These are phyloP conservation scores for Bovichtus variegatus DNA, from an alignment of 2,797 vertebrate species.

Conservation along the genomic window DNA sequence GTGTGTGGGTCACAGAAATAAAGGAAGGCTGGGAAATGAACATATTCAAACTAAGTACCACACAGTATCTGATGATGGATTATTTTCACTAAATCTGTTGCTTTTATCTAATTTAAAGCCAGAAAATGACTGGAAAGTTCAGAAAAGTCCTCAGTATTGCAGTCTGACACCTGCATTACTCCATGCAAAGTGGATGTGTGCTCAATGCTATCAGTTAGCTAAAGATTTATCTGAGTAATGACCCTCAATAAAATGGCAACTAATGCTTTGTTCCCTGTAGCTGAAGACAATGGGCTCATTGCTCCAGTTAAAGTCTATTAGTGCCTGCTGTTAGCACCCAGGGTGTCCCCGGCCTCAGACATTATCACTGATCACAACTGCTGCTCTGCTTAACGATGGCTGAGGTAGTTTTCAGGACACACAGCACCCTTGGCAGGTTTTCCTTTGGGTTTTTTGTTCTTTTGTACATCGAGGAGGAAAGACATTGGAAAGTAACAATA, in stretches of 20 bases:
- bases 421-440: background rate
- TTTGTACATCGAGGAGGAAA: background rate
- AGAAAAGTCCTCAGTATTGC: no score
- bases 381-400: constrained; percentile 7
- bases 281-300: constrained; percentile 43
- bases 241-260: constrained; percentile 38
- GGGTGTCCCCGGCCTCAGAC: constrained; percentile 1
- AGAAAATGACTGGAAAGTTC: background rate
- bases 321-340: constrained; percentile 33
- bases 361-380: constrained; percentile 2
- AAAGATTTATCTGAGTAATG: constrained; percentile 33
- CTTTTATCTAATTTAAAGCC: background rate
- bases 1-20: background rate
- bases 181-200: background rate
- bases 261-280: constrained; percentile 35
- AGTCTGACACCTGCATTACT: background rate
- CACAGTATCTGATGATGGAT: background rate
- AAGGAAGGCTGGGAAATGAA: background rate
- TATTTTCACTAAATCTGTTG: background rate
- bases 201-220: background rate
- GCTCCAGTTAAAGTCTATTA: constrained; percentile 57
- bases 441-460: background rate
- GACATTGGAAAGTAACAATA: background rate
- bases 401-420: background rate
- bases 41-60: background rate